phyloP scores from a whole-genome alignment of 2,113 vertebrate species.

The Cynopterus brachyotis region DNA sequence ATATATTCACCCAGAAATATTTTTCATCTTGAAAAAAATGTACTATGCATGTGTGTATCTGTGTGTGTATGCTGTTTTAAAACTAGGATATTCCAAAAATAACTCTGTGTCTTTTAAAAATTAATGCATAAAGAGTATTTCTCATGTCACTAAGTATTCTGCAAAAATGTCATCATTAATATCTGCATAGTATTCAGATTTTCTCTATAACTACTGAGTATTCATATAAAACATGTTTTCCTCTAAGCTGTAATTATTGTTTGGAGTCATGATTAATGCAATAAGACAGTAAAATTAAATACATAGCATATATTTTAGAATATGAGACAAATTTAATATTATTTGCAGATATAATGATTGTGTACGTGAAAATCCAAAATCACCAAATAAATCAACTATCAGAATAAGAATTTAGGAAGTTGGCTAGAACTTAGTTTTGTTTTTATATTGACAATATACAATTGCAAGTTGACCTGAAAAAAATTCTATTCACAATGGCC shows the following conservation, averaged over 20 bases:
- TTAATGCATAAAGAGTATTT: neutral
- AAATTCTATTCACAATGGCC: neutral
- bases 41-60: neutral
- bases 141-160: neutral
- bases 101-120: neutral
- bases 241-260: neutral
- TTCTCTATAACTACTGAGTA: neutral
- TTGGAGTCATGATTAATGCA: neutral
- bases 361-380: neutral
- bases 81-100: neutral
- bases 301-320: neutral
- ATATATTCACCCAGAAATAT: neutral
- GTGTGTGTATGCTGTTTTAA: neutral
- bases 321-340: neutral
- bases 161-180: neutral
- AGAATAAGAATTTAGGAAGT: neutral
- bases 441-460: slow-evolving; percentile 9
- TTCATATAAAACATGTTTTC: slow-evolving; percentile 11
- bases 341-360: neutral
- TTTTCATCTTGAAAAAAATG: neutral
- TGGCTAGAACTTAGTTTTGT: neutral
- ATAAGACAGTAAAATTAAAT: slow-evolving; percentile 1
- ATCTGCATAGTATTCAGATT: neutral
- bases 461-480: neutral
- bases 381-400: neutral